Base-by-base conservation (phyloP, 2,888 invertebrate genomes). In the Oxycera nigricornis region DNA sequence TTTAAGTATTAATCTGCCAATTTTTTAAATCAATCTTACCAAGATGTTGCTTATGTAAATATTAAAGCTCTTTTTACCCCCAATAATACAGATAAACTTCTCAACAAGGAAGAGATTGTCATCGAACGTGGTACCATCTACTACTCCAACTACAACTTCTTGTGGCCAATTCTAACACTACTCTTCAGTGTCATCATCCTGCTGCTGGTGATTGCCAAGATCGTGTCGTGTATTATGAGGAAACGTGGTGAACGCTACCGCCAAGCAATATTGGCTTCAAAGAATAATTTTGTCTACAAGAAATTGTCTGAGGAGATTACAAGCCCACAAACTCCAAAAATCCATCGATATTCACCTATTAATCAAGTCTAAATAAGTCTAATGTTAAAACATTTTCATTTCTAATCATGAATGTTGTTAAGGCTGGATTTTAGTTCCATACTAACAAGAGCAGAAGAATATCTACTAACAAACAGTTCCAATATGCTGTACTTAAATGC, bases 291-390 rank as follows among this genome's bases (percentile, higher is more conserved):
- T 75, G 91, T 94, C 22, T 94, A 93, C 85, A 91, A 92, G 81
- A 92, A 92, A 78, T 86, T 94, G 73, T 92, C 92, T 11, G 93
- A 93, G 83, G 93, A 94, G 79, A 89, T 92, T 24, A 30, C 17
- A 11, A 41, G 35, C 11, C 73, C 73, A 4, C 86, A 89, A 81
- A 90, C 91, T 80, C 92, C 92, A 65, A 92, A 90, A 82, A 86
- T 90, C 76, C 90, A 87, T 85, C 89, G 90, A 83, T 90, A 90
- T 83, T 85, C 87, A 79, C 89, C 89, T 30, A 86, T 90, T 76
- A 88, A 88, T 80, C 83, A 85, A 82, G 85, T 85, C 80, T 86
- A 85, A 83, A 80, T 35, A 52, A 67, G 41, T 6, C 24, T 67
- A 67, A 67, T 30, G 22, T 67, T 41, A 41, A 62, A 24, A 46